Percentiles rank a stretch among this genome's conserved stretches.
Evolutionary conservation across 1,140 invertebrate species (phyloP).

Genomic region (Pentalonia nigronervosa): DNA sequence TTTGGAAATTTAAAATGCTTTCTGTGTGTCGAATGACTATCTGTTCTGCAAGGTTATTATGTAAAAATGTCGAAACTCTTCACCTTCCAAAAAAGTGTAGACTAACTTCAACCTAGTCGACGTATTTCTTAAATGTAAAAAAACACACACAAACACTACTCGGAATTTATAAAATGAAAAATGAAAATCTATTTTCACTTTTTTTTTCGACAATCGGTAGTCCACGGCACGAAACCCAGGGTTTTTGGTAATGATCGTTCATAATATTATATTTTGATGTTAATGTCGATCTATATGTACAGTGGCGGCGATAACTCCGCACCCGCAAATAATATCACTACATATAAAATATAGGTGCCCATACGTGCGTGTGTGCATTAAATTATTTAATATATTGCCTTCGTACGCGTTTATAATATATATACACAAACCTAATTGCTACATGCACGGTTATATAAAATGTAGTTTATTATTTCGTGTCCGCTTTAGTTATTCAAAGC

Average conservation of each 20-base stretch:
- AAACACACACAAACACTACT: background rate
- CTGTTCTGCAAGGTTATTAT: too few relatives aligned
- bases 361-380: background rate
- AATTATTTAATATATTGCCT: background rate
- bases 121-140: background rate
- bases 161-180: background rate
- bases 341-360: background rate
- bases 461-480: conserved; percentile 28
- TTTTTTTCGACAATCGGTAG: background rate
- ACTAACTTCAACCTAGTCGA: background rate
- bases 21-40: too few relatives aligned
- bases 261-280: background rate
- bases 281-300: background rate
- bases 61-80: background rate
- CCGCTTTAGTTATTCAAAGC: conserved; percentile 26
- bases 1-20: background rate
- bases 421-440: background rate
- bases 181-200: background rate
- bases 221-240: background rate
- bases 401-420: background rate
- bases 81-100: background rate
- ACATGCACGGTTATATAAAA: background rate
- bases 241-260: background rate
- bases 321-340: background rate
- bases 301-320: background rate